Conservation (phyloP, 1,140 invertebrate species). For the Augochlora pura region DNA sequence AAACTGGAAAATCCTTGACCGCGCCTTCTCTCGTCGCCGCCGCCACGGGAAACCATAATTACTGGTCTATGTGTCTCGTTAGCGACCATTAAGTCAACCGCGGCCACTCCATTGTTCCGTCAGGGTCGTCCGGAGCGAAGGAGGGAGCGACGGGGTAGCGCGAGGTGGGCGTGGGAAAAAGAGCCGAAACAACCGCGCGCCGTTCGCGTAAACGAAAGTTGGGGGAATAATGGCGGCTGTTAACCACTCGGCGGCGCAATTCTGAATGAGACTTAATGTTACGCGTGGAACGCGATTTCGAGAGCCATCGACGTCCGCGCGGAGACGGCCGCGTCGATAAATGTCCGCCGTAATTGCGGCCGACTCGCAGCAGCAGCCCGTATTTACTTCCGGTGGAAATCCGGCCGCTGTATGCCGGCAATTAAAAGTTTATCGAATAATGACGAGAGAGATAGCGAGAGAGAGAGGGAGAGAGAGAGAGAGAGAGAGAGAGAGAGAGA, state of each 20-base stretch:
- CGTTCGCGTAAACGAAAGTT: neutral
- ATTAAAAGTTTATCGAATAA: constrained; percentile 61
- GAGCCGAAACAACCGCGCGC: too few relatives aligned
- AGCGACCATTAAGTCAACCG: neutral
- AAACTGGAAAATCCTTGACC: too few relatives aligned
- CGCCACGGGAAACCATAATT: too few relatives aligned
- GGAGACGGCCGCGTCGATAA: neutral
- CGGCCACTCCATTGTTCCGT: neutral
- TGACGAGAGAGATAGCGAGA: too few relatives aligned
- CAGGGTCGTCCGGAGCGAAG: neutral
- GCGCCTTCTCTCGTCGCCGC: too few relatives aligned
- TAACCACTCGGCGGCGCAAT: neutral
- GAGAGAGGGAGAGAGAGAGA: too few relatives aligned
- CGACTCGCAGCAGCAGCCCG: neutral
- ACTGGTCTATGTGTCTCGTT: too few relatives aligned
- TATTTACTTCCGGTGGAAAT: neutral
- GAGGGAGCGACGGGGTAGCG: too few relatives aligned
- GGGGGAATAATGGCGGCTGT: neutral
- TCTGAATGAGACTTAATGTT: constrained; percentile 6
- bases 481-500: too few relatives aligned
- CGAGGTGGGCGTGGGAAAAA: too few relatives aligned
- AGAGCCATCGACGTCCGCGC: neutral
- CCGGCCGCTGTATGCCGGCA: constrained; percentile 29
- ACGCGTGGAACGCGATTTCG: neutral
- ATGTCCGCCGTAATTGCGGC: constrained; percentile 11